Evolutionary conservation across 2,888 invertebrate genomes (phyloP), one percentile per base, ranked within the genome.

Genomic region (Dioctria linearis): DNA sequence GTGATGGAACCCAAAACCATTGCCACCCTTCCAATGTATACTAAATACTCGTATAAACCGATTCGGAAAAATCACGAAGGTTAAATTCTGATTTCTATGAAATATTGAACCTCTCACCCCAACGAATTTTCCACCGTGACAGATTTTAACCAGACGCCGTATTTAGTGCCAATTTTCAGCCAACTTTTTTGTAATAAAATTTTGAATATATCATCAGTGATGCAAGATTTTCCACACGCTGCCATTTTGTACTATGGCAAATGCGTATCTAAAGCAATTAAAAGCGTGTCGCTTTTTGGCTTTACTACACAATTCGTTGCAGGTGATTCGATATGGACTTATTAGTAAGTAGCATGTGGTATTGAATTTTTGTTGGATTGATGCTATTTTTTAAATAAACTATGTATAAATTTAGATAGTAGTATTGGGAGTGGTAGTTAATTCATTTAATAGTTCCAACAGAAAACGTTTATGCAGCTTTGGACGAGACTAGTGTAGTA

Each of bases 251-350:
- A n/a, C 25, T 25, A 25, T 25, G 25, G 25, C 42, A 69, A 69
- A 69, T 49, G 46, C 69, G 69, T 69, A 37, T 49, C 69, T 49
- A 69, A 69, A 69, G 49, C 6, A 46, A 69, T 69, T 69, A 37
- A 37, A 43, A 49, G 39, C 69, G 51, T 46, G 49, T 69, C 69
- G 46, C 46, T 69, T 42, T 25, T 49, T 11, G 25, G 11, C 69
- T 25, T 49, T 37, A n/a, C 8, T 37, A 46, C 5, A 13, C 9
- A 4, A 43, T 49, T 69, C 69, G 49, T 49, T 69, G 25, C 3
- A 9, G 6, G 9, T 37, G 49, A 49, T 69, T 69, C 49, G 69
- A 46, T 49, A 69, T 69, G 69, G 43, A 25, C 25, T 25, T 25
- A 25, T 25, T 25, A 25, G 25, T 25, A 25, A 25, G 25, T 25